phyloP scores from a whole-genome alignment of 2,113 vertebrate species.

The Alaudala cheleensis region DNA sequence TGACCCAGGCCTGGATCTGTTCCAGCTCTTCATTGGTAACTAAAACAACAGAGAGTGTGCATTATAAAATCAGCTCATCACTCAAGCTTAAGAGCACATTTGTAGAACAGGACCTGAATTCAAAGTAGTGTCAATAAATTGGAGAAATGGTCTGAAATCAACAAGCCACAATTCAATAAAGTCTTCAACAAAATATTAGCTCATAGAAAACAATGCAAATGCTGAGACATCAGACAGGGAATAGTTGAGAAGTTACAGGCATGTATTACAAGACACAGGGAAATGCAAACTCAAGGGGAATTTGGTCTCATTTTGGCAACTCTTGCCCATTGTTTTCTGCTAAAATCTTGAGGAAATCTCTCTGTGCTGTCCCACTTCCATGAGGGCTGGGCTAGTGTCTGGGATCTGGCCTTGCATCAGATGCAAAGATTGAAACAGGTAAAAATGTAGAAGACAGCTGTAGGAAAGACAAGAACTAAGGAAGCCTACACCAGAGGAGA shows the following conservation, averaged over 20 bases:
- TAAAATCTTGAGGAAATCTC: background rate
- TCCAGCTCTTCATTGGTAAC: background rate
- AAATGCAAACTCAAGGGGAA: background rate
- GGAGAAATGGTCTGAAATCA: background rate
- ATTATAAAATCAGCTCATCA: background rate
- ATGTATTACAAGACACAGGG: background rate
- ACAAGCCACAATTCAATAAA: background rate
- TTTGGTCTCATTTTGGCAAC: background rate
- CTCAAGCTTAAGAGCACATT: background rate
- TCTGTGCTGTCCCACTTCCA: background rate
- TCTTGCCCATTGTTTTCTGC: background rate
- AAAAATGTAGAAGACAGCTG: background rate
- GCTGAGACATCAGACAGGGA: background rate
- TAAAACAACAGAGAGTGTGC: background rate
- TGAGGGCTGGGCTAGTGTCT: background rate
- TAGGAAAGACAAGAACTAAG: background rate
- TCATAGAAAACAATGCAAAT: background rate
- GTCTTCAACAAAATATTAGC: background rate
- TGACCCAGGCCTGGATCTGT: background rate
- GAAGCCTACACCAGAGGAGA: background rate
- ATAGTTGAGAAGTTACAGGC: background rate
- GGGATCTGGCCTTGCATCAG: background rate
- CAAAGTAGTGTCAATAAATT: background rate
- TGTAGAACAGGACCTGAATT: background rate
- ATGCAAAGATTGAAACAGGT: rapidly evolving